A percentile compares a stretch with the other conserved stretches of the same genome.
These are phyloP conservation scores for Nysson spinosus DNA, from an alignment of 2,888 invertebrate genomes.

Conservation along the genomic window DNA sequence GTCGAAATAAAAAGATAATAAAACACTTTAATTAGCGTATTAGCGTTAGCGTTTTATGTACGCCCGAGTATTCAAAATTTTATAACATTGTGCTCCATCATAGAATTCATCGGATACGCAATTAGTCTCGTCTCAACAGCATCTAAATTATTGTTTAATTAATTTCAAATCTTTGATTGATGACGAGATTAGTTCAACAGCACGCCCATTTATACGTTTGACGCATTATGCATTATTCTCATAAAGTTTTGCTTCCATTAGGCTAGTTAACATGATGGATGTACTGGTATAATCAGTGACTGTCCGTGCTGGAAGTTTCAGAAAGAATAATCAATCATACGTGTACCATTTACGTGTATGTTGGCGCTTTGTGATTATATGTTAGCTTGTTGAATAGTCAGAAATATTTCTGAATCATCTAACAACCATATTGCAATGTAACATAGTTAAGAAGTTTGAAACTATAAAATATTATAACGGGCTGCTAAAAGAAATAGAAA, in stretches of 20 bases:
- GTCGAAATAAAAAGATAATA: too few species aligned
- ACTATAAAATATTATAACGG: too few species aligned
- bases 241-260: slow-evolving; percentile 37
- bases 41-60: too few species aligned
- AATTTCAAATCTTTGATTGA: slow-evolving; percentile 44
- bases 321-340: slow-evolving; percentile 40
- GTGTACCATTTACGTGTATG: slow-evolving; percentile 6
- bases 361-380: background rate
- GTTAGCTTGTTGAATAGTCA: background rate
- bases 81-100: too few species aligned
- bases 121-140: too few species aligned
- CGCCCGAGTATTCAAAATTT: too few species aligned
- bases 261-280: slow-evolving; percentile 49
- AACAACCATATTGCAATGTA: too few species aligned
- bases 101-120: too few species aligned
- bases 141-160: slow-evolving; percentile 18
- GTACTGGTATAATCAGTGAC: slow-evolving; percentile 18
- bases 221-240: slow-evolving; percentile 44
- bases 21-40: too few species aligned
- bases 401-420: too few species aligned
- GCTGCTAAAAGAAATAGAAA: background rate
- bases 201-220: slow-evolving; percentile 20
- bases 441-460: too few species aligned
- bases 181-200: slow-evolving; percentile 35
- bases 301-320: slow-evolving; percentile 12